A percentile compares a stretch with the other conserved stretches of the same genome.
Evolutionary conservation across 2,888 invertebrate species (phyloP).

Genomic region (Lymantria dispar): DNA sequence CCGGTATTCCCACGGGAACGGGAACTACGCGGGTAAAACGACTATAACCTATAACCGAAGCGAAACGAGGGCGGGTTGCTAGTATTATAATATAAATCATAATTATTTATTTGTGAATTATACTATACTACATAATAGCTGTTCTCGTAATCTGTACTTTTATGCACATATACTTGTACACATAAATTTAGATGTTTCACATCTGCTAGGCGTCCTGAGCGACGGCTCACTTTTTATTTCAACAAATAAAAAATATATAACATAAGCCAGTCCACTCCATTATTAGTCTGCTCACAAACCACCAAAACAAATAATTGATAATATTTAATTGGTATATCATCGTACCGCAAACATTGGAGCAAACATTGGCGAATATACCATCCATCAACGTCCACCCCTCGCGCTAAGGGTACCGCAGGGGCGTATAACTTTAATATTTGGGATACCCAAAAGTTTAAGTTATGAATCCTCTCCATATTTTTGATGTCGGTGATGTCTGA

Average conservation of each 20-base stretch:
- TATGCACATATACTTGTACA: too few species aligned
- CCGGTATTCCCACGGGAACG: too few species aligned
- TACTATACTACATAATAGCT: too few species aligned
- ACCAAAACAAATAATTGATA: constrained; percentile 29
- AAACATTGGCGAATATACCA: background rate
- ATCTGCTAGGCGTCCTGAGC: too few species aligned
- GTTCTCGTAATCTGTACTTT: too few species aligned
- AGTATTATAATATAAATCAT: too few species aligned
- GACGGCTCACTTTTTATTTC: background rate
- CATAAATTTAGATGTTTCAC: too few species aligned
- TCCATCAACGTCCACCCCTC: constrained; percentile 26
- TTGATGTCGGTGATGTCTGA: background rate
- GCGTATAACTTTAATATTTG: background rate
- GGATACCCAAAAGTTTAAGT: background rate
- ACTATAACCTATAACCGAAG: too few species aligned
- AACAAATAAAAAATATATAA: background rate
- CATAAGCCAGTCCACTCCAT: constrained; percentile 7
- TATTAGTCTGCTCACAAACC: background rate
- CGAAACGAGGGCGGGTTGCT: too few species aligned
- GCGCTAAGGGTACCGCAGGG: constrained; percentile 5
- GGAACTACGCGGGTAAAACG: too few species aligned
- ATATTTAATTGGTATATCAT: constrained; percentile 35
- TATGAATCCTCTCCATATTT: background rate
- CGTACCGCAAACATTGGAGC: constrained; percentile 18
- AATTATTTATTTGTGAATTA: too few species aligned